Conservation (phyloP, 2,888 invertebrate species). For the Polyploca ridens region DNA sequence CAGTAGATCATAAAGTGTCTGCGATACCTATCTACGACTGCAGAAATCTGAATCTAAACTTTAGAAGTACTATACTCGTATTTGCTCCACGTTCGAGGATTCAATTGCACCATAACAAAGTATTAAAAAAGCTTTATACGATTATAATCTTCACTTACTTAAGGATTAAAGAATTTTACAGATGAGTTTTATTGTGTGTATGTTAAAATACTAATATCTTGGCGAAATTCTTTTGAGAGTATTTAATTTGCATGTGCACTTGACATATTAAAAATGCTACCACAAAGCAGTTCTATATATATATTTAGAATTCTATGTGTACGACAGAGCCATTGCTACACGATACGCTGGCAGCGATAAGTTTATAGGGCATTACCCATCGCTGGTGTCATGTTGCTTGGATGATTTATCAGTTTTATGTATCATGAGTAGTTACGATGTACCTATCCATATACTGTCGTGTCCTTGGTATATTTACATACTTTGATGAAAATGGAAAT, state of each 20-base stretch:
- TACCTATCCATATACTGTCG: conserved; percentile 7
- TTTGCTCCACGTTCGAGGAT: too few species aligned
- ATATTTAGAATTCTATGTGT: conserved; percentile 20
- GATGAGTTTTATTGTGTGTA: too few species aligned
- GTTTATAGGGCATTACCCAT: conserved; percentile 48
- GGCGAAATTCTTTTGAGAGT: too few species aligned
- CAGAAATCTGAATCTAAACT: background rate
- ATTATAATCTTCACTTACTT: too few species aligned
- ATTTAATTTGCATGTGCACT: background rate
- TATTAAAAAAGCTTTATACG: too few species aligned
- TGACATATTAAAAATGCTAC: too few species aligned
- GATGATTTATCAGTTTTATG: conserved; percentile 50
- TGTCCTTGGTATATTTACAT: conserved; percentile 6
- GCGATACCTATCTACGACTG: conserved; percentile 7
- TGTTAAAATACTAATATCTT: too few species aligned
- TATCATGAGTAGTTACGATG: conserved; percentile 24
- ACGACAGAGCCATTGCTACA: conserved; percentile 24
- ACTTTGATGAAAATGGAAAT: background rate
- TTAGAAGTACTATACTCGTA: background rate
- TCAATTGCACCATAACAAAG: too few species aligned
- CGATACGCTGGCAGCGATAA: conserved; percentile 39
- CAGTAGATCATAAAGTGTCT: conserved; percentile 10
- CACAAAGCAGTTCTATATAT: conserved; percentile 6
- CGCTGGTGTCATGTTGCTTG: conserved; percentile 40
- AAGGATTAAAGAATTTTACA: too few species aligned